phyloP scores from a whole-genome alignment of 37 sponge, comb jelly and placozoan genomes.

The Chondrilla cf. caribensis region DNA sequence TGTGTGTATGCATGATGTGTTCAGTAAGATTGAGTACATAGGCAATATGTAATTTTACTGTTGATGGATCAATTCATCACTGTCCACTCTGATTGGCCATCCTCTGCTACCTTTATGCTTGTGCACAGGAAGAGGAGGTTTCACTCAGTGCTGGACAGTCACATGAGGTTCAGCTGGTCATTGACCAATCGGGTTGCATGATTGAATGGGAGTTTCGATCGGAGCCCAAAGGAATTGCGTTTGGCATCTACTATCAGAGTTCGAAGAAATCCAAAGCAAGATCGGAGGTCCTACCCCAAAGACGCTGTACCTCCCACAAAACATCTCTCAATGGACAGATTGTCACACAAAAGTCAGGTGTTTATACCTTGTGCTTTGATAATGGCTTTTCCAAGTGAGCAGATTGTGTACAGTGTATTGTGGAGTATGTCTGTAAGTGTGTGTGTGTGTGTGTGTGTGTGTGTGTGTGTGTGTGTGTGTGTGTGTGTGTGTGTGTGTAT shows the following conservation, averaged over 20 bases:
- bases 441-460: neutral
- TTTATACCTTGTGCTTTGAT: constrained; percentile 64
- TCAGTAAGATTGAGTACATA: too few relatives aligned
- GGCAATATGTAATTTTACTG: too few relatives aligned
- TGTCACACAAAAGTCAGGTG: constrained; percentile 64
- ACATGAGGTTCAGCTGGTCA: constrained; percentile 45
- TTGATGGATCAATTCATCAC: too few relatives aligned
- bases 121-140: constrained; percentile 37
- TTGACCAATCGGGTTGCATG: constrained; percentile 43
- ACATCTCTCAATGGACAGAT: constrained; percentile 62
- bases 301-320: constrained; percentile 71
- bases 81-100: too few relatives aligned
- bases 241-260: constrained; percentile 50
- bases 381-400: constrained; percentile 80
- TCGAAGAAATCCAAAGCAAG: constrained; percentile 15
- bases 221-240: constrained; percentile 75
- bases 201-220: constrained; percentile 73
- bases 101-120: neutral
- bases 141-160: constrained; percentile 47
- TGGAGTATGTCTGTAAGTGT: neutral
- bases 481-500: neutral
- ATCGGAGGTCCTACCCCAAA: constrained; percentile 54
- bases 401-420: too few relatives aligned
- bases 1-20: too few relatives aligned
- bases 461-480: constrained; percentile 17